Percentiles rank a stretch among this genome's conserved stretches.
Evolutionary conservation across 2,888 invertebrate species (phyloP).

Genomic region (Schrankia costaestrigalis): DNA sequence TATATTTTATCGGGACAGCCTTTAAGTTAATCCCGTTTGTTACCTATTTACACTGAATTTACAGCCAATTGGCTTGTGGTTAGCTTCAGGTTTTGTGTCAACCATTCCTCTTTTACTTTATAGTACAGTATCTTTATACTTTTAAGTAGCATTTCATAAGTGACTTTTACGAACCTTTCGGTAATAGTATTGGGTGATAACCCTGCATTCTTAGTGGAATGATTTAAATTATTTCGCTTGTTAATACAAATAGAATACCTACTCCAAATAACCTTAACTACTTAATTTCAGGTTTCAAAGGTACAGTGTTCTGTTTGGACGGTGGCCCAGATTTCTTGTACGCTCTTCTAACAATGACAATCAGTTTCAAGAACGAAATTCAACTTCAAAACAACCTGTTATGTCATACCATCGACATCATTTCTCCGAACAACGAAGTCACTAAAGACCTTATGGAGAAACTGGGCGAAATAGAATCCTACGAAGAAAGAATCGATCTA

Average conservation of each 20-base stretch:
- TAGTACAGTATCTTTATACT: too few relatives aligned
- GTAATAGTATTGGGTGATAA: too few relatives aligned
- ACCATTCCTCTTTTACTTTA: too few relatives aligned
- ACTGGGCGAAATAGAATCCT: slow-evolving; percentile 75
- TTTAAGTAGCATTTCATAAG: too few relatives aligned
- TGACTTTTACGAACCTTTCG: too few relatives aligned
- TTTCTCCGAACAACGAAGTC: slow-evolving; percentile 64
- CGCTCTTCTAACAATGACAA: slow-evolving; percentile 71
- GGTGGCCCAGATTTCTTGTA: slow-evolving; percentile 88
- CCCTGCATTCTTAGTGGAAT: too few relatives aligned
- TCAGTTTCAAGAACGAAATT: slow-evolving; percentile 62
- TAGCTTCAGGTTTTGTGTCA: too few relatives aligned
- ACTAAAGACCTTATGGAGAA: slow-evolving; percentile 57
- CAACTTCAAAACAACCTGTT: slow-evolving; percentile 81
- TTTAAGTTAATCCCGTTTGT: too few relatives aligned
- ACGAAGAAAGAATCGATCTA: slow-evolving; percentile 79
- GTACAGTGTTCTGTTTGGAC: slow-evolving; percentile 87
- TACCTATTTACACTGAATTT: too few relatives aligned
- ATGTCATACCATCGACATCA: slow-evolving; percentile 75
- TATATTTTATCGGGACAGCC: too few relatives aligned
- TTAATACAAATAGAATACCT: background rate
- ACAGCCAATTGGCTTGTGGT: too few relatives aligned
- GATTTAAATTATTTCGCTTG: too few relatives aligned
- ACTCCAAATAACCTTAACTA: background rate
- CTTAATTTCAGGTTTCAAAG: slow-evolving; percentile 61